phyloP scores from a whole-genome alignment of 2,888 invertebrate species.

The Epistrophella euchroma region DNA sequence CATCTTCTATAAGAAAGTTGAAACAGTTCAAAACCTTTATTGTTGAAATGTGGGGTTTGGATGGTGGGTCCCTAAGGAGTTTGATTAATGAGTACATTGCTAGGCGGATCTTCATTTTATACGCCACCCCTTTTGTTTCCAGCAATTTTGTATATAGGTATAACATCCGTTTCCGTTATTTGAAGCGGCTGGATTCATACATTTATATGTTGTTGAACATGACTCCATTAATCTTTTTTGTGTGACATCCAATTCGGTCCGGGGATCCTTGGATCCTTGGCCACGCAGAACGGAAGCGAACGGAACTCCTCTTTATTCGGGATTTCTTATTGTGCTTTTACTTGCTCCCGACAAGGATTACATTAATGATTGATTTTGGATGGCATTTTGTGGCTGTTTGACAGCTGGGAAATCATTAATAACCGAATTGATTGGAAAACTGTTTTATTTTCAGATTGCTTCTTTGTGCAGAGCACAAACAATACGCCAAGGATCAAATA shows the following conservation, averaged over 20 bases:
- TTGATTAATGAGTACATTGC: constrained; percentile 69
- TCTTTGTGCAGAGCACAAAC: constrained; percentile 35
- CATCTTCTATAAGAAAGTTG: constrained; percentile 50
- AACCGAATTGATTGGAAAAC: constrained; percentile 68
- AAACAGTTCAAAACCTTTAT: constrained; percentile 56
- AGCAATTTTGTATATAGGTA: constrained; percentile 62
- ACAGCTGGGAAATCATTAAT: constrained; percentile 62
- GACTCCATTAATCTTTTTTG: constrained; percentile 73
- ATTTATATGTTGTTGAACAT: constrained; percentile 72
- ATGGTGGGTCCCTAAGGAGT: constrained; percentile 56
- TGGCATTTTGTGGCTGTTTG: constrained; percentile 68
- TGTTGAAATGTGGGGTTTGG: constrained; percentile 66
- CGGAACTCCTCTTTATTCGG: constrained; percentile 25
- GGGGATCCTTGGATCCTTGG: constrained; percentile 56
- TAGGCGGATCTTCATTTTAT: constrained; percentile 52
- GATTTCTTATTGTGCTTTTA: constrained; percentile 31
- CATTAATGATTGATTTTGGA: constrained; percentile 72
- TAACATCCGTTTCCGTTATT: constrained; percentile 45
- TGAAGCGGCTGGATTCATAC: constrained; percentile 45
- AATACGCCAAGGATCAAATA: constrained; percentile 53
- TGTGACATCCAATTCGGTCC: constrained; percentile 56
- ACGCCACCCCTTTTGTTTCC: constrained; percentile 56
- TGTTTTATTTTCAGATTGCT: constrained; percentile 53
- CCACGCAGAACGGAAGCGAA: constrained; percentile 55
- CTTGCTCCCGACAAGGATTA: constrained; percentile 69